Evolutionary conservation across 2,113 vertebrate genomes (phyloP).

Genomic region (Ovis canadensis): DNA sequence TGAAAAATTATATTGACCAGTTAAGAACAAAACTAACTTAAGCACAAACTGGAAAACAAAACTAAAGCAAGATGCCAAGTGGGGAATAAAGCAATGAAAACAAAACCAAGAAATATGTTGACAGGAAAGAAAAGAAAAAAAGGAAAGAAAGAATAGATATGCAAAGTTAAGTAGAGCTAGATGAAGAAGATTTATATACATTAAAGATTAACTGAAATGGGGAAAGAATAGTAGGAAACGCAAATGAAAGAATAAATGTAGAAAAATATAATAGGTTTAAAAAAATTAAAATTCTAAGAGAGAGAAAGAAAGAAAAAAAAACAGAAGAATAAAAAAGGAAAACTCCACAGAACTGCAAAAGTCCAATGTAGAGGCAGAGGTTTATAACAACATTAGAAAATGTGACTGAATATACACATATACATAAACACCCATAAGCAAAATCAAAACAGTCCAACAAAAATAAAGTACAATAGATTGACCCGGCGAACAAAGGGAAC

Average conservation of each 20-base stretch:
- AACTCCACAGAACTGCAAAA: background rate
- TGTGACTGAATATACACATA: background rate
- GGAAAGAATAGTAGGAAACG: background rate
- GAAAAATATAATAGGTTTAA: background rate
- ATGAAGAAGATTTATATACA: background rate
- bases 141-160: background rate
- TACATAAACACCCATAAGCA: background rate
- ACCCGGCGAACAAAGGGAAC: accelerated
- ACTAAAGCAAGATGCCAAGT: background rate
- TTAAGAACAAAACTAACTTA: background rate
- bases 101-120: background rate
- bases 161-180: background rate
- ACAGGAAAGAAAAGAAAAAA: background rate
- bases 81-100: background rate
- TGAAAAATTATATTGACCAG: background rate
- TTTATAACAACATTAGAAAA: background rate
- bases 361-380: background rate
- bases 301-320: no score
- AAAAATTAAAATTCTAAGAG: no score
- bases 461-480: background rate
- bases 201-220: background rate
- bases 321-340: background rate
- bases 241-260: background rate
- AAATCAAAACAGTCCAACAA: background rate
- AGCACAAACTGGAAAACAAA: background rate